Percentiles rank a stretch among this genome's conserved stretches.
Conservation (phyloP, 2,888 invertebrate species). For the Harpalus rubripes region DNA sequence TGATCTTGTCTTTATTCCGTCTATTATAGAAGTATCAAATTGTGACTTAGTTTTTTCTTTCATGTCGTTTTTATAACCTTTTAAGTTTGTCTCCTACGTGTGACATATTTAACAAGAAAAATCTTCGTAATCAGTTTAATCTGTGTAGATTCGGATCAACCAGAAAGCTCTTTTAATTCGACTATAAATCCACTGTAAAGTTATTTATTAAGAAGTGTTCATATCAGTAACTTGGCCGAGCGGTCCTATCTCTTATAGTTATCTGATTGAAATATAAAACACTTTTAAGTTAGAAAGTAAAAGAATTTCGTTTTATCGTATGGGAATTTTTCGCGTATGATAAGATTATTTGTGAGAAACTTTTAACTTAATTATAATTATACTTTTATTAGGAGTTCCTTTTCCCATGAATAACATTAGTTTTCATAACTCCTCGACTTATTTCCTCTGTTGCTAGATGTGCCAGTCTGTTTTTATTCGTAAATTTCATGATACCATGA, state of each 20-base stretch:
- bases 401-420: no score
- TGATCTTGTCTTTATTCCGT: no score
- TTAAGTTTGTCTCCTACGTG: neutral
- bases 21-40: no score
- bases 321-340: neutral
- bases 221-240: neutral
- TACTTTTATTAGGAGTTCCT: neutral
- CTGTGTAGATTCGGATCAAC: neutral
- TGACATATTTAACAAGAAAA: neutral
- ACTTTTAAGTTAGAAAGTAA: conserved; percentile 7
- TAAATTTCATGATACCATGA: no score
- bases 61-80: neutral
- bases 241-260: neutral
- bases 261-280: neutral
- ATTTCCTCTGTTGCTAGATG: no score
- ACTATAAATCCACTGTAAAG: neutral
- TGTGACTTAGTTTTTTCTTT: no score
- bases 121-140: neutral
- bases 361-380: conserved; percentile 4
- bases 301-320: neutral
- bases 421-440: no score
- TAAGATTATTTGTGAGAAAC: neutral
- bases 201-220: neutral
- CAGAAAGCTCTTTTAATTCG: conserved; percentile 1
- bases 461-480: no score